Conservation (phyloP, 2,888 invertebrate species). For the Empis stercorea region DNA sequence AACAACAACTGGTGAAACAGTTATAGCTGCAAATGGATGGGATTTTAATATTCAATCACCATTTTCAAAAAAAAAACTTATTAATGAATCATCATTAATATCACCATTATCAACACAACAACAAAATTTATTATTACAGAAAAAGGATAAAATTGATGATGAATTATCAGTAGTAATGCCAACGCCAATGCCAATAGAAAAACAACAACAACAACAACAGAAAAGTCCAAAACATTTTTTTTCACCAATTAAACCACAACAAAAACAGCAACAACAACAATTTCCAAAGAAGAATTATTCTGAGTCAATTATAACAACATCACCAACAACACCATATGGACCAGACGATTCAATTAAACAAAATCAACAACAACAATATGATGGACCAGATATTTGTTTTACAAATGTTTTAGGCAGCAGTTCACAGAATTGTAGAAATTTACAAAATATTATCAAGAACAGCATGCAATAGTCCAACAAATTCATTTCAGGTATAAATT, state of each 20-base stretch:
- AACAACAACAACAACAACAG: conserved; percentile 10
- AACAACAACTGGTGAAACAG: conserved; percentile 24
- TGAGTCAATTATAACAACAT: background rate
- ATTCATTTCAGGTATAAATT: conserved; percentile 10
- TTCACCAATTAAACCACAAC: conserved; percentile 35
- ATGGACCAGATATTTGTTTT: conserved; percentile 28
- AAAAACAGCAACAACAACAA: conserved; percentile 13
- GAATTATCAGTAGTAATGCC: conserved; percentile 8
- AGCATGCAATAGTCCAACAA: conserved; percentile 1
- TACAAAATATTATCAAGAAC: background rate
- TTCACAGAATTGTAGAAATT: background rate
- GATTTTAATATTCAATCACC: conserved; percentile 32
- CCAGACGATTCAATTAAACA: conserved; percentile 14
- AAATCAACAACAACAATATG: conserved; percentile 6
- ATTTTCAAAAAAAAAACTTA: conserved; percentile 25
- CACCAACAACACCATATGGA: conserved; percentile 7
- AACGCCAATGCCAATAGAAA: conserved; percentile 5
- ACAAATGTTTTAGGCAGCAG: conserved; percentile 27
- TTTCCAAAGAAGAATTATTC: conserved; percentile 22
- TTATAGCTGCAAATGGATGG: conserved; percentile 33
- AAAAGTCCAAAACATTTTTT: conserved; percentile 37
- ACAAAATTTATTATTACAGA: too few species aligned
- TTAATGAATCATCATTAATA: background rate
- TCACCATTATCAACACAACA: too few species aligned
- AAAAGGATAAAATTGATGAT: too few species aligned